Evolutionary conservation across 2,113 vertebrate genomes (phyloP).

Genomic region (Oxygymnocypris stewartii): DNA sequence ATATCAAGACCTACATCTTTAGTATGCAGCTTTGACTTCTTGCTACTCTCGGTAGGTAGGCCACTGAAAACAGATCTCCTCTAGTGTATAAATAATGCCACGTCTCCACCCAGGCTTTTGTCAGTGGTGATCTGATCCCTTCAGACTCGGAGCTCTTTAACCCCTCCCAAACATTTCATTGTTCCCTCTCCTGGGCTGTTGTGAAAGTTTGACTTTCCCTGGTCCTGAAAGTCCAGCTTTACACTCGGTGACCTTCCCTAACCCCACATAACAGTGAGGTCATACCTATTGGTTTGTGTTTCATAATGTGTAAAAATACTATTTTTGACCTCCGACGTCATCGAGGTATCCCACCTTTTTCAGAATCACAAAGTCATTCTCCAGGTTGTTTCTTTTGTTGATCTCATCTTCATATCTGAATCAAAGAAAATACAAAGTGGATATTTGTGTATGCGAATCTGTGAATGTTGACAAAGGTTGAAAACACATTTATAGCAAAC

Average conservation of each 20-base stretch:
- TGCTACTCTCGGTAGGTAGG: neutral
- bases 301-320: neutral
- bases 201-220: slow-evolving; percentile 30
- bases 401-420: slow-evolving; percentile 91
- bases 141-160: slow-evolving; percentile 31
- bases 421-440: slow-evolving; percentile 40
- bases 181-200: slow-evolving; percentile 15
- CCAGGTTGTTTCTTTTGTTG: slow-evolving; percentile 87
- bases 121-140: slow-evolving; percentile 40
- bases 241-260: neutral
- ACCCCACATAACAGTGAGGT: slow-evolving; percentile 8
- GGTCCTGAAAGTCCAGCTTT: neutral
- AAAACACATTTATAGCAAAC: too few species aligned
- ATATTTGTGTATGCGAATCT: neutral
- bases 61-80: slow-evolving; percentile 31
- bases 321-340: neutral
- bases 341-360: slow-evolving; percentile 78
- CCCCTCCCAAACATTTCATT: slow-evolving; percentile 41
- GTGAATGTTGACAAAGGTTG: too few species aligned
- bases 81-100: slow-evolving; percentile 7
- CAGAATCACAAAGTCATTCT: slow-evolving; percentile 91
- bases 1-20: slow-evolving; percentile 7
- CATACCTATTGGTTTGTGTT: slow-evolving; percentile 3
- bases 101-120: slow-evolving; percentile 31
- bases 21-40: slow-evolving; percentile 5